A percentile compares a stretch with the other conserved stretches of the same genome.
These are phyloP conservation scores for Leptinotarsa rubiginosa DNA, from an alignment of 2,888 invertebrate genomes.

Conservation along the genomic window DNA sequence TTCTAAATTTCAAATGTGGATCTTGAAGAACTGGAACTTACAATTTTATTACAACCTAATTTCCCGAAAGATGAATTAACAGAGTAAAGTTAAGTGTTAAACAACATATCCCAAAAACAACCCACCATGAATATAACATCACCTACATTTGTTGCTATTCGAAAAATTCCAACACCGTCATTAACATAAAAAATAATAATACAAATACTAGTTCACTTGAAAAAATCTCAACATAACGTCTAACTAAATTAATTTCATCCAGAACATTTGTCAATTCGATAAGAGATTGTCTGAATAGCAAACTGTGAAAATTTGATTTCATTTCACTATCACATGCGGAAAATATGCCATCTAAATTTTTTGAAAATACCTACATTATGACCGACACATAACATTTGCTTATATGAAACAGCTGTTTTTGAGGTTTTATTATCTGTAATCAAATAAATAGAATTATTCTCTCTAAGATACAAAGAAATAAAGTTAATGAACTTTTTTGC, in stretches of 20 bases:
- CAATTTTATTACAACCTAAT: too few species aligned
- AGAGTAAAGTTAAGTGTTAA: too few species aligned
- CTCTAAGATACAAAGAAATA: slow-evolving; percentile 39
- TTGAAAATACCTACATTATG: slow-evolving; percentile 47
- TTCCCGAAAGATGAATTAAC: too few species aligned
- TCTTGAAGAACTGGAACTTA: too few species aligned
- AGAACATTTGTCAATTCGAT: slow-evolving; percentile 23
- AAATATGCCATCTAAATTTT: background rate
- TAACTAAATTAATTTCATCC: background rate
- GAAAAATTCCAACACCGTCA: background rate
- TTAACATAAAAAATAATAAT: background rate
- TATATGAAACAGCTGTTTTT: slow-evolving; percentile 54
- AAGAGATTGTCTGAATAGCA: slow-evolving; percentile 46
- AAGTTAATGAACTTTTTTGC: slow-evolving; percentile 47
- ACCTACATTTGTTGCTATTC: background rate
- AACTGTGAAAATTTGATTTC: slow-evolving; percentile 37
- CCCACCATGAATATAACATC: background rate
- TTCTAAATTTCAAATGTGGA: too few species aligned
- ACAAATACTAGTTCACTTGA: background rate
- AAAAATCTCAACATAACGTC: too few species aligned
- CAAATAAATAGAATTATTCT: slow-evolving; percentile 54
- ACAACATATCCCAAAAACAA: background rate
- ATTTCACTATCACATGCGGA: background rate
- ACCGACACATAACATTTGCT: slow-evolving; percentile 52
- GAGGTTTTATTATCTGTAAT: slow-evolving; percentile 54